Evolutionary conservation across 2,113 vertebrate genomes (phyloP).

Genomic region (Neofelis nebulosa): DNA sequence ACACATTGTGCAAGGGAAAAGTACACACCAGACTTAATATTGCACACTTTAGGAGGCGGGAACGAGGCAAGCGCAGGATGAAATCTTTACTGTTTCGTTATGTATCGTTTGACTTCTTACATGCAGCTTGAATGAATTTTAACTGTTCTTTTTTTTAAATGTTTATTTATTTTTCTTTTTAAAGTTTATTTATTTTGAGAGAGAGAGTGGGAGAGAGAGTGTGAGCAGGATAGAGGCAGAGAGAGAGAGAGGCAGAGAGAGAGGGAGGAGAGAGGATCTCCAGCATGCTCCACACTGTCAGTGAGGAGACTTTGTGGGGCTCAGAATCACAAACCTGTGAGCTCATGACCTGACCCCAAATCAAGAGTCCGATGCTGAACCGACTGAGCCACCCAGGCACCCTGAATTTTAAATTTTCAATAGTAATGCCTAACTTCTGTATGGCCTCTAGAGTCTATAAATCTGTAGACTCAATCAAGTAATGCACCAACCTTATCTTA

Average conservation of each 20-base stretch:
- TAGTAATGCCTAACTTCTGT: neutral
- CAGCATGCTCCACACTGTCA: too few species aligned
- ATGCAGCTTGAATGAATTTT: neutral
- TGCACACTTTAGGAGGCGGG: neutral
- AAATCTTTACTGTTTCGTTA: neutral
- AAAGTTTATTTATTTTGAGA: too few species aligned
- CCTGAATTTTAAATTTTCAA: conserved; percentile 16
- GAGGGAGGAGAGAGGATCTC: too few species aligned
- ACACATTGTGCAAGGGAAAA: neutral
- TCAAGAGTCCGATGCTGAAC: too few species aligned
- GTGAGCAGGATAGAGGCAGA: too few species aligned
- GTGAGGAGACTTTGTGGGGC: too few species aligned
- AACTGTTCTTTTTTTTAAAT: neutral
- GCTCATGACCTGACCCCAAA: too few species aligned
- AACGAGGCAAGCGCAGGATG: neutral
- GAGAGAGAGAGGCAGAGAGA: too few species aligned
- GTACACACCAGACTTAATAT: neutral
- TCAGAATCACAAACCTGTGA: too few species aligned
- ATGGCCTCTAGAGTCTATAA: neutral
- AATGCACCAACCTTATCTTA: neutral
- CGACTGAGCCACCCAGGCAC: too few species aligned
- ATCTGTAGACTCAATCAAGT: neutral
- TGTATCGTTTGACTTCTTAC: neutral
- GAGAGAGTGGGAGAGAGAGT: too few species aligned
- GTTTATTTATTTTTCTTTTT: too few species aligned